Evolutionary conservation across 2,797 vertebrate genomes (phyloP).

Genomic region (Xenentodon cancila): DNA sequence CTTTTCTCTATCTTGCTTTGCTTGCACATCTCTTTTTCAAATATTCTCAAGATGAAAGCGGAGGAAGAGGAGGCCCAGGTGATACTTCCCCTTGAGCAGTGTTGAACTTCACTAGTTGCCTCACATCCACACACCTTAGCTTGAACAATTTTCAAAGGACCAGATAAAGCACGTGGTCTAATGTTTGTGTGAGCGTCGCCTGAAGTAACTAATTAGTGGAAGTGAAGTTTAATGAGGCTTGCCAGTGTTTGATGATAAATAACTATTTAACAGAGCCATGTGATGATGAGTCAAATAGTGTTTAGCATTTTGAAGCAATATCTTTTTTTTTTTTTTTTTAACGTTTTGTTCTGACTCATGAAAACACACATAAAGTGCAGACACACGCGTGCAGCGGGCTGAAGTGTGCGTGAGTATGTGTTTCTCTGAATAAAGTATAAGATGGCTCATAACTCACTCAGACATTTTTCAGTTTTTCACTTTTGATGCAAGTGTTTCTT

Average conservation of each 20-base stretch:
- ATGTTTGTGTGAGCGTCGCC: constrained; percentile 6
- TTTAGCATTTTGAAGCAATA: constrained; percentile 43
- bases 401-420: not conserved
- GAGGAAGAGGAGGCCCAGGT: not conserved
- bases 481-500: constrained; percentile 12
- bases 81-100: constrained; percentile 17
- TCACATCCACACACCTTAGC: not conserved
- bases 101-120: constrained; percentile 7
- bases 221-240: constrained; percentile 66
- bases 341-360: constrained; percentile 7
- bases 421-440: not conserved
- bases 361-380: not conserved
- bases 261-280: constrained; percentile 48
- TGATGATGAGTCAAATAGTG: constrained; percentile 34
- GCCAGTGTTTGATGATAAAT: constrained; percentile 66
- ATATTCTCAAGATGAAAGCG: constrained; percentile 32
- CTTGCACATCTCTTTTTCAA: constrained; percentile 15
- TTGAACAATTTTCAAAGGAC: constrained; percentile 28
- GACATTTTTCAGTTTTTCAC: constrained; percentile 2
- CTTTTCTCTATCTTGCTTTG: not conserved
- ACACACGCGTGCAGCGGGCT: not conserved
- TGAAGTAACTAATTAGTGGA: constrained; percentile 60
- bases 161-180: constrained; percentile 21
- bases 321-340: not conserved
- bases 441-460: too few species aligned